These are phyloP conservation scores for Torymus texanus DNA, from an alignment of 2,888 invertebrate genomes.

Conservation along the genomic window DNA sequence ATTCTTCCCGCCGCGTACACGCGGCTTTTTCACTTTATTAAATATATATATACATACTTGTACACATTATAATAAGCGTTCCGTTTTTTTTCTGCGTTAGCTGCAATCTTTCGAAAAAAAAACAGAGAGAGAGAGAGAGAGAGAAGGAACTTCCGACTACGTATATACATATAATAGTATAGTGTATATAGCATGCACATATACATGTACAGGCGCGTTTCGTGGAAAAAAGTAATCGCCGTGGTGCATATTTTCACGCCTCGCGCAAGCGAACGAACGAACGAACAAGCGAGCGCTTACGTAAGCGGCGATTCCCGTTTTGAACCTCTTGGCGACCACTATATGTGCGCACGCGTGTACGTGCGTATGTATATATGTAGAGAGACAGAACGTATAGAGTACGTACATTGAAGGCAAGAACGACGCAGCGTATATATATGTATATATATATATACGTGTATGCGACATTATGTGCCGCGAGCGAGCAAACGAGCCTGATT, in stretches of 20 bases:
- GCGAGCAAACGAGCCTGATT: constrained; percentile 14
- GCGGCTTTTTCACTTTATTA: no score
- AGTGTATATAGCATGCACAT: no score
- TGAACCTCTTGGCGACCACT: neutral
- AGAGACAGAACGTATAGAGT: no score
- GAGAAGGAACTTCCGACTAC: constrained; percentile 6
- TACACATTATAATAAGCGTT: neutral
- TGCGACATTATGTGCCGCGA: neutral
- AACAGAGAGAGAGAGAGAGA: neutral
- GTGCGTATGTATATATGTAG: neutral
- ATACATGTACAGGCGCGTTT: constrained; percentile 6
- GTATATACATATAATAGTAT: neutral
- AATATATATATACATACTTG: no score
- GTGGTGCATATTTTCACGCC: constrained; percentile 42
- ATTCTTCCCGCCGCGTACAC: no score
- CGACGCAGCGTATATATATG: neutral
- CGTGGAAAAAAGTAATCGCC: constrained; percentile 28
- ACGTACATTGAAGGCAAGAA: no score
- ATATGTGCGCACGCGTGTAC: neutral
- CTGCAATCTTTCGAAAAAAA: neutral
- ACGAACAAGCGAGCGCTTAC: constrained; percentile 13
- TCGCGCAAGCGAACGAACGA: neutral
- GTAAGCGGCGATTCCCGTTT: constrained; percentile 38
- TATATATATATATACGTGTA: neutral
- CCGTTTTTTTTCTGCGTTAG: neutral